phyloP scores from a whole-genome alignment of 2,888 invertebrate species.

The Tinea pellionella region DNA sequence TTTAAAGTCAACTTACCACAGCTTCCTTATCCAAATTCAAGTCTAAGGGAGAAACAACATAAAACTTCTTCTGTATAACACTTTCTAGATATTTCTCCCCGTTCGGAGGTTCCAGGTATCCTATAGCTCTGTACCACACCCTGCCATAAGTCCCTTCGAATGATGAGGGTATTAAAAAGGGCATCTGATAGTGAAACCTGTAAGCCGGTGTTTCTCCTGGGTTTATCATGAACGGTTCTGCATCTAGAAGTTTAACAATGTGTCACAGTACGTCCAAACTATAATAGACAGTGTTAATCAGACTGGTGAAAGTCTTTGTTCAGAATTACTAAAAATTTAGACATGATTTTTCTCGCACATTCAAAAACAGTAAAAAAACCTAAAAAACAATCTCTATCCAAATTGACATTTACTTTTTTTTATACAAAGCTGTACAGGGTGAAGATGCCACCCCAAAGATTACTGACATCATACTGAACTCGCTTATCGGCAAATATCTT shows the following conservation, averaged over 20 bases:
- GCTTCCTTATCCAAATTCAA: constrained; percentile 27
- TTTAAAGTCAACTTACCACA: not conserved
- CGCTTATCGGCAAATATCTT: too few species aligned
- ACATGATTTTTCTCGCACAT: too few species aligned
- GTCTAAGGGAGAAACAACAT: constrained; percentile 40
- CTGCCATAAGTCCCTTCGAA: constrained; percentile 32
- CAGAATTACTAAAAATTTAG: too few species aligned
- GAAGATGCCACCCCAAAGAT: too few species aligned
- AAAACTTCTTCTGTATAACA: constrained; percentile 21
- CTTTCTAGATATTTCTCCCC: not conserved
- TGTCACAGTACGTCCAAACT: too few species aligned
- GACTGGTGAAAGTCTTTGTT: too few species aligned
- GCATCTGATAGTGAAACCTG: constrained; percentile 38
- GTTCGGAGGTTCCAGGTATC: not conserved
- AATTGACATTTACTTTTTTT: too few species aligned
- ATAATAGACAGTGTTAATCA: too few species aligned
- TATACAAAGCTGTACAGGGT: too few species aligned
- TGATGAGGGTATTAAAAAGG: constrained; percentile 35
- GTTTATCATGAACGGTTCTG: not conserved
- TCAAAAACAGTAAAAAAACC: too few species aligned
- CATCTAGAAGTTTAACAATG: not conserved
- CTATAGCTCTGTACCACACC: constrained; percentile 28
- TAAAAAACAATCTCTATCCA: too few species aligned
- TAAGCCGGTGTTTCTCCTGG: constrained; percentile 28
- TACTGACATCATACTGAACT: too few species aligned